Conservation (phyloP, 2,113 vertebrate species). For the Corydoras sp. region DNA sequence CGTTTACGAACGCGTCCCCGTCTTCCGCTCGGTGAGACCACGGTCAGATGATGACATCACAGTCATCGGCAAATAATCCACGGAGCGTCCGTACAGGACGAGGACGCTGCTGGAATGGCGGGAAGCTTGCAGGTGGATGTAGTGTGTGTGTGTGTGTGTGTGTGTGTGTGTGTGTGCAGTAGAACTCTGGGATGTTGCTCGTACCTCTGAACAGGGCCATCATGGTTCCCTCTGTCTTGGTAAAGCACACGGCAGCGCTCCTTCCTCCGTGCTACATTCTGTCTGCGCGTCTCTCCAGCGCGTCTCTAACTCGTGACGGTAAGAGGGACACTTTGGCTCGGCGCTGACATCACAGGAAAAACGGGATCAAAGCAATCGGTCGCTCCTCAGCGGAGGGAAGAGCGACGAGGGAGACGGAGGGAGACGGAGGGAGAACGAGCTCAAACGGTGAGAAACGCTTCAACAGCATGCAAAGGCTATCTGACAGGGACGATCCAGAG, state of each 20-base stretch:
- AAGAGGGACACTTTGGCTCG: conserved; percentile 8
- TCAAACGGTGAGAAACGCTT: not conserved
- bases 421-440: not conserved
- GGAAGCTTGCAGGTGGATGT: no score
- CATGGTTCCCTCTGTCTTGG: not conserved
- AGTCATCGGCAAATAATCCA: no score
- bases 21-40: no score
- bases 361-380: not conserved
- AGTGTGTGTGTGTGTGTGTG: no score
- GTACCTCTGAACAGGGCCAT: not conserved
- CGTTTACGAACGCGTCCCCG: no score
- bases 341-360: not conserved
- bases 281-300: conserved; percentile 15
- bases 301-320: conserved; percentile 27
- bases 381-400: conserved; percentile 6
- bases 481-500: not conserved
- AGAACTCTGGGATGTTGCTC: no score
- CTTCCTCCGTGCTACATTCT: conserved; percentile 8
- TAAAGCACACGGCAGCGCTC: not conserved
- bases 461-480: not conserved
- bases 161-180: no score
- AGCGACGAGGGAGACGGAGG: no score
- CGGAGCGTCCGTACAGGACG: no score
- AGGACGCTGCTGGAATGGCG: no score
- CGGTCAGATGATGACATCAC: no score